phyloP scores from a whole-genome alignment of 1,140 invertebrate genomes.

The Drosophila gunungcola region DNA sequence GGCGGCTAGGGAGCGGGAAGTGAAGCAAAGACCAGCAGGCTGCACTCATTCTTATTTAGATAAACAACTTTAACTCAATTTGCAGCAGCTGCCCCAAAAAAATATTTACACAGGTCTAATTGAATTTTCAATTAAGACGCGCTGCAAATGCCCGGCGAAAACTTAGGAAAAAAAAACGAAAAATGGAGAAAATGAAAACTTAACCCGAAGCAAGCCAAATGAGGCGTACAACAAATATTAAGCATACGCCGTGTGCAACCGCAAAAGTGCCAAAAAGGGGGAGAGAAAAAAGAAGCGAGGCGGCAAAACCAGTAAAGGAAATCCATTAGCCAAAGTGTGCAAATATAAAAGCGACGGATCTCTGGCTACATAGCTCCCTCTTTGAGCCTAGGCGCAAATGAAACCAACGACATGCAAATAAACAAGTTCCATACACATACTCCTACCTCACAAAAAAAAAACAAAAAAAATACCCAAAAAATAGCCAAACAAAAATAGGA shows the following conservation, averaged over 20 bases:
- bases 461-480: constrained; percentile 24
- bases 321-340: constrained; percentile 79
- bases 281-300: constrained; percentile 6
- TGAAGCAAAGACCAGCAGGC: constrained; percentile 22
- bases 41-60: constrained; percentile 76
- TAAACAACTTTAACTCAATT: constrained; percentile 80
- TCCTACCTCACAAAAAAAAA: neutral
- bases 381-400: constrained; percentile 68
- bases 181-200: constrained; percentile 18
- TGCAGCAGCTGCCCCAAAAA: constrained; percentile 66
- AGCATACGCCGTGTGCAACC: constrained; percentile 78
- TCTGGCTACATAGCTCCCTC: constrained; percentile 38
- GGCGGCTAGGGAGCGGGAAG: constrained; percentile 2
- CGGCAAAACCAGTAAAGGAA: constrained; percentile 45
- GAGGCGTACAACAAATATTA: constrained; percentile 79
- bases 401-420: constrained; percentile 78
- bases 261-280: constrained; percentile 43
- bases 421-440: constrained; percentile 52
- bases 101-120: constrained; percentile 83
- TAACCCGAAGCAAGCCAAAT: constrained; percentile 65
- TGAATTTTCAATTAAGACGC: constrained; percentile 83
- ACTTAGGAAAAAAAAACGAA: constrained; percentile 6
- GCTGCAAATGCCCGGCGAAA: constrained; percentile 49
- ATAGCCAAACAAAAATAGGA: constrained; percentile 4
- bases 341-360: constrained; percentile 60